Percentiles rank a stretch among this genome's conserved stretches.
Evolutionary conservation across 2,888 invertebrate species (phyloP).

Genomic region (Tyria jacobaeae): DNA sequence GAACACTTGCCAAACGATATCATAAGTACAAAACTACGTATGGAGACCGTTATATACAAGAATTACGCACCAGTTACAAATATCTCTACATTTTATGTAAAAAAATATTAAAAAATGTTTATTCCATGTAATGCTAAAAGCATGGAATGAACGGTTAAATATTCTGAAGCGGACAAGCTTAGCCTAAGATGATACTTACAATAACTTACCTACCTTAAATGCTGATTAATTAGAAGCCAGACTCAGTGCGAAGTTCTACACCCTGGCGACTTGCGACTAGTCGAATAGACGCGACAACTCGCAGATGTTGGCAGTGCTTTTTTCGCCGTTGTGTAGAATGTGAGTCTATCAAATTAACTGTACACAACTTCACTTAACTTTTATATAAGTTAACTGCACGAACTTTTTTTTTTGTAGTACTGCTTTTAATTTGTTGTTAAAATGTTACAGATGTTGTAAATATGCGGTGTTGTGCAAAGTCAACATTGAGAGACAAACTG

Average conservation of each 20-base stretch:
- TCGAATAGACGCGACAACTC: neutral
- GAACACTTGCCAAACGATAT: slow-evolving; percentile 52
- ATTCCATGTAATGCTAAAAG: slow-evolving; percentile 59
- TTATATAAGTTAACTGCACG: neutral
- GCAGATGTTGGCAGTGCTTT: slow-evolving; percentile 2
- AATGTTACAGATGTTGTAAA: neutral
- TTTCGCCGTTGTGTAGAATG: slow-evolving; percentile 14
- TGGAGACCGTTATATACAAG: slow-evolving; percentile 68
- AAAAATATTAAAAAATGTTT: slow-evolving; percentile 47
- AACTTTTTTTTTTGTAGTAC: neutral
- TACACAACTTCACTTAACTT: slow-evolving; percentile 38
- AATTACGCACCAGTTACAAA: slow-evolving; percentile 70
- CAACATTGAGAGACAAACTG: slow-evolving; percentile 34
- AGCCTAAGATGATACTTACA: slow-evolving; percentile 69
- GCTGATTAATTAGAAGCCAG: slow-evolving; percentile 69
- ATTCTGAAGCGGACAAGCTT: slow-evolving; percentile 67
- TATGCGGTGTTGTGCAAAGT: slow-evolving; percentile 34
- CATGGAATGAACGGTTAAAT: slow-evolving; percentile 72
- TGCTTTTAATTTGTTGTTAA: neutral
- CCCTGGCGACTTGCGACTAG: slow-evolving; percentile 22
- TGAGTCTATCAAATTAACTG: slow-evolving; percentile 43
- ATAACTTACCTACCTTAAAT: slow-evolving; percentile 73
- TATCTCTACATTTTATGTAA: slow-evolving; percentile 44
- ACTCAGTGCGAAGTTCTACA: slow-evolving; percentile 52
- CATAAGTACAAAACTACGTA: slow-evolving; percentile 59